Conservation (phyloP, 2,113 vertebrate species). For the Pollachius pollachius region DNA sequence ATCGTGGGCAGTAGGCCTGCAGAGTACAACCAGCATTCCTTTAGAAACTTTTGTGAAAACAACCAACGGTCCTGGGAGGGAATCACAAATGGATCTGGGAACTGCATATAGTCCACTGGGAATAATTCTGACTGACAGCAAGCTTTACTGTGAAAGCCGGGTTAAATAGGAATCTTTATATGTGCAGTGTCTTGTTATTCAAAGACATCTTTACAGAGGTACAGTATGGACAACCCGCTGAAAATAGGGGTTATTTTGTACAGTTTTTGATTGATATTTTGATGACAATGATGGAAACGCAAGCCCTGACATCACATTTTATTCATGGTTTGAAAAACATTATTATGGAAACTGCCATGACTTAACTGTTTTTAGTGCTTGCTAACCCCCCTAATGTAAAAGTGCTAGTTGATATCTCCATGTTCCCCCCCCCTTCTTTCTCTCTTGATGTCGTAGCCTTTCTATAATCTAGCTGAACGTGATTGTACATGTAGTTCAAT, state of each 20-base stretch:
- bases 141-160: constrained; percentile 13
- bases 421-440: constrained; percentile 24
- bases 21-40: constrained; percentile 20
- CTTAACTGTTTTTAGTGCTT: constrained; percentile 53
- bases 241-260: constrained; percentile 61
- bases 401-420: constrained; percentile 66
- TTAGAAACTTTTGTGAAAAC: constrained; percentile 14
- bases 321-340: constrained; percentile 30
- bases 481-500: constrained; percentile 86
- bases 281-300: constrained; percentile 27
- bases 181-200: constrained; percentile 16
- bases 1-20: constrained; percentile 10
- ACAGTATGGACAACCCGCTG: constrained; percentile 19
- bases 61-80: background rate
- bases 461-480: constrained; percentile 83
- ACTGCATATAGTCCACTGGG: constrained; percentile 14
- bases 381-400: constrained; percentile 54
- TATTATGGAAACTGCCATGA: background rate
- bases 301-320: constrained; percentile 49
- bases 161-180: constrained; percentile 10
- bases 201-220: constrained; percentile 24
- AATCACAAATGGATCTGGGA: background rate
- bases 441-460: constrained; percentile 56
- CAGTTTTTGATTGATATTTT: constrained; percentile 37
- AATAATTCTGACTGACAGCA: constrained; percentile 12